Conservation (phyloP, 2,113 vertebrate genomes). For the Erpornis zantholeuca region DNA sequence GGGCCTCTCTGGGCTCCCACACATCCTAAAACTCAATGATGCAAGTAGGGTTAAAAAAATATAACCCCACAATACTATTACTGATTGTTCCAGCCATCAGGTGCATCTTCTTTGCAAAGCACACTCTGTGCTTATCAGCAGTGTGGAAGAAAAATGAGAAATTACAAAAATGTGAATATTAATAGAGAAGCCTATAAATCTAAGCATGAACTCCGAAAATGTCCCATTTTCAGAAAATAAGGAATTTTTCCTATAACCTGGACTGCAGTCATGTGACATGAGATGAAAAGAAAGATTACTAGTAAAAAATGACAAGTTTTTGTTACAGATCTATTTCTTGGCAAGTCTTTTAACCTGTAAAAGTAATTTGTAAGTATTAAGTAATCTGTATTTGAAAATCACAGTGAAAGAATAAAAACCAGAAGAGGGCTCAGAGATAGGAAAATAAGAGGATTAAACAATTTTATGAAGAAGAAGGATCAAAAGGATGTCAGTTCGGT, state of each 20-base stretch:
- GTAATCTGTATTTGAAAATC: neutral
- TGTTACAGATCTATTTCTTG: neutral
- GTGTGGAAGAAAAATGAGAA: neutral
- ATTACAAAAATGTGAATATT: neutral
- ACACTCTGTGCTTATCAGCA: neutral
- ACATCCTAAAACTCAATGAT: neutral
- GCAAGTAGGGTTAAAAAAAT: neutral
- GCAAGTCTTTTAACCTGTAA: neutral
- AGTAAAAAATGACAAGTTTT: neutral
- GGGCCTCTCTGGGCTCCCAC: neutral
- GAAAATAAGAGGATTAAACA: neutral
- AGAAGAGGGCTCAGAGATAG: neutral
- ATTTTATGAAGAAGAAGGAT: neutral
- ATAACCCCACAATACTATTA: neutral
- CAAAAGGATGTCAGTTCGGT: neutral
- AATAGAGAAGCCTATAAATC: neutral
- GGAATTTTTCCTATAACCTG: neutral
- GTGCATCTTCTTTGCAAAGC: neutral
- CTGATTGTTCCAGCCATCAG: neutral
- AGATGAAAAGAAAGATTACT: neutral
- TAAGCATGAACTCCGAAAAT: neutral
- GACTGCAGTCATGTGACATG: neutral
- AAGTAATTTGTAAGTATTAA: too few relatives aligned
- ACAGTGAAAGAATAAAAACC: neutral
- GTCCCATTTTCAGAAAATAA: neutral